A percentile compares a stretch with the other conserved stretches of the same genome.
phyloP scores from a whole-genome alignment of 2,888 invertebrate species.

The Drosophila mayaguana region DNA sequence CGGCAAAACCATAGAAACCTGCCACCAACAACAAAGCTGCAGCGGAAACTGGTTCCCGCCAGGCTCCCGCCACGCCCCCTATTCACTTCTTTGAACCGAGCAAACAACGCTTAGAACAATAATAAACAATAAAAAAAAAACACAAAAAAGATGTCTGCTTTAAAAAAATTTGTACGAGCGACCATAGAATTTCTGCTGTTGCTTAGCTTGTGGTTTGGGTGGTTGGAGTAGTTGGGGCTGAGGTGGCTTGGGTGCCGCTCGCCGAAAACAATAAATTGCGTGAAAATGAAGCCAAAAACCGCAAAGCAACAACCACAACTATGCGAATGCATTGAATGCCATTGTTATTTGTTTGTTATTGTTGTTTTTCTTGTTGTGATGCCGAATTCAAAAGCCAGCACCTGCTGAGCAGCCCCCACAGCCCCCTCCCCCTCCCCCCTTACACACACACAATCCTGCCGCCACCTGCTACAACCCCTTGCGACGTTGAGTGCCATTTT shows the following conservation, averaged over 20 bases:
- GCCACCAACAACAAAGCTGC: slow-evolving; percentile 47
- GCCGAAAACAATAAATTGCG: slow-evolving; percentile 62
- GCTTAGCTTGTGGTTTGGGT: slow-evolving; percentile 31
- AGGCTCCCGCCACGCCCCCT: background rate
- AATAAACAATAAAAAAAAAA: slow-evolving; percentile 80
- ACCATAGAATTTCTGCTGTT: slow-evolving; percentile 25
- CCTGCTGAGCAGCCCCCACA: slow-evolving; percentile 19
- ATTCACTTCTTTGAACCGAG: slow-evolving; percentile 24
- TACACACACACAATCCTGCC: background rate
- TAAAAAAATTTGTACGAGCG: slow-evolving; percentile 28
- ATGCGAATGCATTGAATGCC: slow-evolving; percentile 68
- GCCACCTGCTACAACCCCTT: background rate
- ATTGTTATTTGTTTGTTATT: slow-evolving; percentile 39
- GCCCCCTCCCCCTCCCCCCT: no score
- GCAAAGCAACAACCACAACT: slow-evolving; percentile 40
- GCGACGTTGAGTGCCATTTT: slow-evolving; percentile 71
- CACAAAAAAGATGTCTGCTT: slow-evolving; percentile 51
- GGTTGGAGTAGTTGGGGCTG: background rate
- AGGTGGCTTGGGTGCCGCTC: background rate
- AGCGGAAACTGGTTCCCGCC: slow-evolving; percentile 50
- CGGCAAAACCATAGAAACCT: slow-evolving; percentile 69
- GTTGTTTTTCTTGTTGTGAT: slow-evolving; percentile 14
- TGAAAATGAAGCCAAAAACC: slow-evolving; percentile 60
- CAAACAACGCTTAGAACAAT: slow-evolving; percentile 77
- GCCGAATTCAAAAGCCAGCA: slow-evolving; percentile 41